A percentile compares a stretch with the other conserved stretches of the same genome.
Evolutionary conservation across 2,113 vertebrate genomes (phyloP).

Genomic region (Coptodon rendalli): DNA sequence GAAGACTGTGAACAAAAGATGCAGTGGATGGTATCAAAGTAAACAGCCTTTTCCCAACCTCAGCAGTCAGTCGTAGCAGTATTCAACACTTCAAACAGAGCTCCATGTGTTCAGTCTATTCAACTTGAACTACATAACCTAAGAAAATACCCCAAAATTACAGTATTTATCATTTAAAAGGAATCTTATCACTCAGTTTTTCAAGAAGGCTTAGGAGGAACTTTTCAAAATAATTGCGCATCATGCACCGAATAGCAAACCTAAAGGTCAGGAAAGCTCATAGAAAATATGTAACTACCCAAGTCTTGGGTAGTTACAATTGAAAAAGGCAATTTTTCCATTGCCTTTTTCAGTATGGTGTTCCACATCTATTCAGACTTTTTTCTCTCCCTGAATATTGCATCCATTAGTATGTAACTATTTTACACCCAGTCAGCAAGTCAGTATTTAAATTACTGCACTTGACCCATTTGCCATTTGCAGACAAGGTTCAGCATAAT

Average conservation of each 20-base stretch:
- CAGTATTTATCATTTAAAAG: background rate
- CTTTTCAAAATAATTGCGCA: conserved; percentile 33
- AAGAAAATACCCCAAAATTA: background rate
- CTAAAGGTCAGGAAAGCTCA: conserved; percentile 32
- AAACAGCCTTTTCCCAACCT: background rate
- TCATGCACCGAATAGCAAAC: background rate
- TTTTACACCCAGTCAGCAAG: background rate
- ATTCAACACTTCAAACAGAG: background rate
- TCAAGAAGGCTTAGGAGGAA: background rate
- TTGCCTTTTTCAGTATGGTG: background rate
- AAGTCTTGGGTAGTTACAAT: too few relatives aligned
- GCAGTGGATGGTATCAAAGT: background rate
- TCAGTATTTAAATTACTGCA: background rate
- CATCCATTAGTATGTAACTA: background rate
- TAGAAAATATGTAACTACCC: background rate
- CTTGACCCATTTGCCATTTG: background rate
- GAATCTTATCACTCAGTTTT: background rate
- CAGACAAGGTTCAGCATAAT: background rate
- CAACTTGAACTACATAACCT: background rate
- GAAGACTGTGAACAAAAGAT: background rate
- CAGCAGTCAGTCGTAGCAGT: background rate
- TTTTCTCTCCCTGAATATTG: background rate
- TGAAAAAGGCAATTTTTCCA: background rate
- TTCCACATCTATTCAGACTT: background rate
- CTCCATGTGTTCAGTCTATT: background rate